Evolutionary conservation across 2,113 vertebrate species (phyloP).

Genomic region (Rutilus rutilus): DNA sequence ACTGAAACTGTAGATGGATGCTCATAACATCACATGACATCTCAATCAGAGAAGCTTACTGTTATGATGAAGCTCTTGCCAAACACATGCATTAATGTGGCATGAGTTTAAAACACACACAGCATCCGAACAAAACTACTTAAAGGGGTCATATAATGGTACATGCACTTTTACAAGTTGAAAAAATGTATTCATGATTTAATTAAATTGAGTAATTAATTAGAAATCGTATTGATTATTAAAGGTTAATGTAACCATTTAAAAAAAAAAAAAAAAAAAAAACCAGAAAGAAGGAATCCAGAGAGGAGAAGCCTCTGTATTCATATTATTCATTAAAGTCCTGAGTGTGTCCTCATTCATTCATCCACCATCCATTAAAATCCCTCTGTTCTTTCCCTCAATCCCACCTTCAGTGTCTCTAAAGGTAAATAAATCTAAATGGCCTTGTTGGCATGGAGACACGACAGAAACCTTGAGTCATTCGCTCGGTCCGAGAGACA

Average conservation of each 20-base stretch:
- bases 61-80: too few species aligned
- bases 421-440: constrained; percentile 44
- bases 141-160: too few species aligned
- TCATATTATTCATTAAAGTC: constrained; percentile 13
- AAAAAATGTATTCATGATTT: too few species aligned
- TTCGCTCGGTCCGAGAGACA: neutral
- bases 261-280: neutral
- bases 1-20: neutral
- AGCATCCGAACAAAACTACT: too few species aligned
- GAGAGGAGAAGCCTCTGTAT: neutral
- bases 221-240: neutral
- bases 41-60: too few species aligned
- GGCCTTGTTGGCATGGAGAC: constrained; percentile 55
- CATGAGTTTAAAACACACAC: too few species aligned
- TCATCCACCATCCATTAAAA: constrained; percentile 1
- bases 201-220: neutral
- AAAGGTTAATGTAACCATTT: neutral
- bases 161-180: too few species aligned
- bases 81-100: too few species aligned
- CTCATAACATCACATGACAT: too few species aligned
- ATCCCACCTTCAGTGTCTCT: constrained; percentile 2
- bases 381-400: neutral
- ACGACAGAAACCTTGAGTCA: constrained; percentile 55
- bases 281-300: neutral
- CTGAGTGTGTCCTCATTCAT: neutral